Evolutionary conservation across 1,140 invertebrate genomes (phyloP), one percentile per base, ranked within the genome.

Genomic region (Drosophila varians): DNA sequence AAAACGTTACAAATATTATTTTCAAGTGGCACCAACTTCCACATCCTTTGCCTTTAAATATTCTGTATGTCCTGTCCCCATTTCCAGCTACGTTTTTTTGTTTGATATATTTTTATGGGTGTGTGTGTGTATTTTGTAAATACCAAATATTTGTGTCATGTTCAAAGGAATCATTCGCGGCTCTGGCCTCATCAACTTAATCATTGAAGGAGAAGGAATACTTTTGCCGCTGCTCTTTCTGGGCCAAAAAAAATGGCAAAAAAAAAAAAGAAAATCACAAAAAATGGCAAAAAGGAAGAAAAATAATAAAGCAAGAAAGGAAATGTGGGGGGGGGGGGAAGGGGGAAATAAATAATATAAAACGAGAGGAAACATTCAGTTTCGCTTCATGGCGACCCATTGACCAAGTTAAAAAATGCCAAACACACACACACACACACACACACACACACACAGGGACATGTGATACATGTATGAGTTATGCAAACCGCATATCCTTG

Each of bases 361-460:
- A 47, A 72, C 36, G 16, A 40, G 48, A 38, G 66, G 53, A 72
- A 72, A 58, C 55, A 71, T 51, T 72, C 68, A 61, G 60, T 61
- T 66, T 65, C 62, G 62, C 28, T 65, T 66, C 60, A 72, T 56
- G 68, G 54, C 80, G 82, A 86, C 82, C 82, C 77, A 86, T 86
- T 86, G 82, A 87, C 82, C 82, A 87, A 86, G 69, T 86, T 86
- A 62, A 66, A 74, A 87, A 75, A 54, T 31, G 60, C 52, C 36
- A 48, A n/a, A 31, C 28, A 31, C n/a, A 12, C 34, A n/a, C 34
- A 42, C 51, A 66, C 61, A 75, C 42, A 46, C 55, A 57, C 25
- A 38, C 9, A 42, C 25, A 47, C 40, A 26, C 26, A 28, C 26
- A 28, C 9, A 7, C 9, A 28, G 3, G 7, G 3, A n/a, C n/a